phyloP scores from a whole-genome alignment of 2,888 invertebrate genomes.

The Gerris lacustris region DNA sequence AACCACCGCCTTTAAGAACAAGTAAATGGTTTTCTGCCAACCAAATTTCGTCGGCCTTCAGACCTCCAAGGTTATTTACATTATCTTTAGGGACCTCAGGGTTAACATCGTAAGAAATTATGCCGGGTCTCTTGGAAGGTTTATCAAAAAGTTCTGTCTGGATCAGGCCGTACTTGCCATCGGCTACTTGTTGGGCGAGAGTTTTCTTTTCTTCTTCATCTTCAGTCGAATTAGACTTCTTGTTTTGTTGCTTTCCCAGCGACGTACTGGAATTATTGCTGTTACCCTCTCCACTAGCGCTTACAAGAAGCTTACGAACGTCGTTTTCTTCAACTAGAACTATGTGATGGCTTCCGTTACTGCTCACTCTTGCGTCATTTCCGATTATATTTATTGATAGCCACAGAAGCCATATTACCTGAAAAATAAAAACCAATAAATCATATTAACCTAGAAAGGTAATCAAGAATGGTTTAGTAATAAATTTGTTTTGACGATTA shows the following conservation, averaged over 20 bases:
- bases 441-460: neutral
- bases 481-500: no score
- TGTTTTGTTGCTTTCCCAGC: neutral
- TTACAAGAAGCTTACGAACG: neutral
- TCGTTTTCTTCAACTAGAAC: constrained; percentile 5
- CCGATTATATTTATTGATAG: neutral
- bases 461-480: no score
- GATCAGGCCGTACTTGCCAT: constrained; percentile 79
- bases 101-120: constrained; percentile 68
- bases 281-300: neutral
- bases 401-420: constrained; percentile 6
- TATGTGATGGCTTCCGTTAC: neutral
- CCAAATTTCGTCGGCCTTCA: constrained; percentile 79
- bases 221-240: constrained; percentile 27
- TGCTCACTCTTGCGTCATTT: neutral
- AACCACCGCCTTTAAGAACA: constrained; percentile 67
- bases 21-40: constrained; percentile 76
- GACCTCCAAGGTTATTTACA: constrained; percentile 63
- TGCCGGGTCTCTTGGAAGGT: constrained; percentile 60
- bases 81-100: constrained; percentile 71
- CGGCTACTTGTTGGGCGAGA: constrained; percentile 75
- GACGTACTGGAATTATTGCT: neutral
- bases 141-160: constrained; percentile 66
- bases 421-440: neutral
- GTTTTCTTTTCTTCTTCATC: constrained; percentile 69